Evolutionary conservation across 2,113 vertebrate species (phyloP).

Genomic region (Bubo scandiacus): DNA sequence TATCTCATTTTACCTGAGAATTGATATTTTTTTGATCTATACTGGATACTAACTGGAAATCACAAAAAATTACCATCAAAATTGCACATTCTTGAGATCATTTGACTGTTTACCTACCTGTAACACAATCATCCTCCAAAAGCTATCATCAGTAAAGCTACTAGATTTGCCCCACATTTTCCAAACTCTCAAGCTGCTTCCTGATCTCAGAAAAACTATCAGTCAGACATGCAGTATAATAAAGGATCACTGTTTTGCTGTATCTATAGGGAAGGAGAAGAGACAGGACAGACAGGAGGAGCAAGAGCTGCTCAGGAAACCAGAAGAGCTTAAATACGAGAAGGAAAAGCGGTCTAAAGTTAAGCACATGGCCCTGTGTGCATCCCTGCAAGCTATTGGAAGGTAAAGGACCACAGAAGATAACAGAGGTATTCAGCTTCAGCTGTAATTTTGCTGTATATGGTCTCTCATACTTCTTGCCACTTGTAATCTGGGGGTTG

Average conservation of each 20-base stretch:
- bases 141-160: background rate
- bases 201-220: background rate
- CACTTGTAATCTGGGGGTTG: background rate
- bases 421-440: background rate
- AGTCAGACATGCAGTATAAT: background rate
- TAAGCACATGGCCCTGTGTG: background rate
- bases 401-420: background rate
- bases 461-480: background rate
- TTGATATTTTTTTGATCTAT: background rate
- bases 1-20: background rate
- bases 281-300: background rate
- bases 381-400: background rate
- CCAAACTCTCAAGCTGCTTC: background rate
- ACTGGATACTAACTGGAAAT: background rate
- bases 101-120: background rate
- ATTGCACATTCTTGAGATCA: background rate
- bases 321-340: background rate
- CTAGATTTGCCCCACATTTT: background rate
- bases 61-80: background rate
- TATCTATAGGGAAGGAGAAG: background rate
- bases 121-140: background rate
- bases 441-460: background rate
- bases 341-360: background rate
- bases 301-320: background rate
- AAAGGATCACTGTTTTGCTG: background rate